Conservation (phyloP, 2,113 vertebrate genomes). For the Trematocara unimaculatum region DNA sequence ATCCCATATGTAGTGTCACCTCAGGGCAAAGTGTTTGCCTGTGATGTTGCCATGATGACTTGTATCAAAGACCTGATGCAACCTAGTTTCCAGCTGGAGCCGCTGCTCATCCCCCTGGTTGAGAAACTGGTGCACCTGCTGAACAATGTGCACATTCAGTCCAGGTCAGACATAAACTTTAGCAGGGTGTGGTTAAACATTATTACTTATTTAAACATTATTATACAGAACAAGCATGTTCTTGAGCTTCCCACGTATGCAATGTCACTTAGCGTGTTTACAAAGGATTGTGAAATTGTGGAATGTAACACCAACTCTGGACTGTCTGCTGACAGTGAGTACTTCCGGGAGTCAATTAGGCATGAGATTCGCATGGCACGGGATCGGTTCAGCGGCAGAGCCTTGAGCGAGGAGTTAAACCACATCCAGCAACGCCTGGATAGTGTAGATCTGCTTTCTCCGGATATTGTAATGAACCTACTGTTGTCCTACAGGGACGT, state of each 20-base stretch:
- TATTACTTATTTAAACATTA: neutral
- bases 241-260: neutral
- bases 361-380: constrained; percentile 81
- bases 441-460: constrained; percentile 85
- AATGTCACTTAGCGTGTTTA: neutral
- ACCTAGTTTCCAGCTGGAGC: constrained; percentile 74
- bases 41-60: constrained; percentile 69
- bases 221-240: neutral
- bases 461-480: constrained; percentile 86
- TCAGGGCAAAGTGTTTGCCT: constrained; percentile 82
- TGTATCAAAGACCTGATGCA: constrained; percentile 78
- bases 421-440: constrained; percentile 85
- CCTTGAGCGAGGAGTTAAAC: constrained; percentile 78
- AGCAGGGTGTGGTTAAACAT: neutral
- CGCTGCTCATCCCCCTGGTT: constrained; percentile 77
- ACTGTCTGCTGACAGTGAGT: constrained; percentile 71
- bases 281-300: neutral
- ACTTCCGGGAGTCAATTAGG: constrained; percentile 82
- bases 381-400: constrained; percentile 78
- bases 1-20: constrained; percentile 82
- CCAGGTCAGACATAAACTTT: constrained; percentile 67
- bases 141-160: constrained; percentile 76
- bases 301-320: neutral
- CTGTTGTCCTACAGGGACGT: constrained; percentile 85
- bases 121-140: constrained; percentile 74